Evolutionary conservation across 2,888 invertebrate genomes (phyloP), one percentile per base, ranked within the genome.

Genomic region (Heliconius aoede): DNA sequence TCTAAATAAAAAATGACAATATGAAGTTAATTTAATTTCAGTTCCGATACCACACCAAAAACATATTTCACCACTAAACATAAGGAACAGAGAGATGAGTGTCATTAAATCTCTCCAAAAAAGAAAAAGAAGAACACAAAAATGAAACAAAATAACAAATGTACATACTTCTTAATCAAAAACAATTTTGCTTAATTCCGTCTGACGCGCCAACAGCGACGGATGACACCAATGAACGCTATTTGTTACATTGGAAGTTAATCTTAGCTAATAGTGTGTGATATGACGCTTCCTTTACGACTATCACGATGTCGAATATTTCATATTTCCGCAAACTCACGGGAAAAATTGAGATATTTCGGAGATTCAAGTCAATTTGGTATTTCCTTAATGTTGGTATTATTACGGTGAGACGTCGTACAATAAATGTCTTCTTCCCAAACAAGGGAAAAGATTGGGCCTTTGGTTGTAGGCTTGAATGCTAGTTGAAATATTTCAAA

Each of bases 221-320:
- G 69, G 69, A 32, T 32, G 69, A 69, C 69, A 55, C 30, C 55
- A 69, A 69, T 69, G 55, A 69, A 8, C 55, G n/a, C 55, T 30
- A 69, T 69, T 69, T 69, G 69, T 69, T 32, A 69, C 55, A 69
- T 69, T 69, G 69, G 55, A 69, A 69, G 69, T 69, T 69, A 69
- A 69, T 69, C 55, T 69, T 32, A 30, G 55, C 69, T 69, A 55
- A 69, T 69, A 69, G 30, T 55, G 69, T 55, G 69, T 55, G 55
- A 69, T 30, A 30, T 69, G 69, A 69, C 69, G 30, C 69, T 55
- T 55, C 69, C 69, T 55, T 55, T 55, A 55, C 1, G 30, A 55
- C 30, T 69, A 55, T 69, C 55, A 69, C 30, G 68, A 55, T 32
- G 30, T 18, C 15, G 9, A 24, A 69, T 69, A 55, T 55, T 51